These are phyloP conservation scores for Sitobion miscanthi DNA, from an alignment of 1,140 invertebrate genomes.

Conservation along the genomic window DNA sequence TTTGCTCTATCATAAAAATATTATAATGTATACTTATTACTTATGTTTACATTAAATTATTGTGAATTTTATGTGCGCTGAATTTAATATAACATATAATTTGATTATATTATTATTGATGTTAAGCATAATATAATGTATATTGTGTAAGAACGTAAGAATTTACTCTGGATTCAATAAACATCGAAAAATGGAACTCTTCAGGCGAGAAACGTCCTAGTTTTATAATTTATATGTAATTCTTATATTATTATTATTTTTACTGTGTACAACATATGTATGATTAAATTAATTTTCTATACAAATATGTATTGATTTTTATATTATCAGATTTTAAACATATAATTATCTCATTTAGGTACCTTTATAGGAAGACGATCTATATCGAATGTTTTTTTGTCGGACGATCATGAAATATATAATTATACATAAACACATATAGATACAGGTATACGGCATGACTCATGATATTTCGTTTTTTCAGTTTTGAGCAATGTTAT, in stretches of 20 bases:
- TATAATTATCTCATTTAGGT: background rate
- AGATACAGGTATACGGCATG: too few relatives aligned
- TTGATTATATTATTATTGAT: background rate
- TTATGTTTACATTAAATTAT: background rate
- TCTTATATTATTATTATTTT: slow-evolving; percentile 4
- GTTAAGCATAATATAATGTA: background rate
- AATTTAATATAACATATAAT: background rate
- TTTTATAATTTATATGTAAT: background rate
- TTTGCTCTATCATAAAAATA: background rate
- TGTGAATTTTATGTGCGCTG: background rate
- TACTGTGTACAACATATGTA: background rate
- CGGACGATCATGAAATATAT: background rate
- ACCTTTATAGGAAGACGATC: background rate
- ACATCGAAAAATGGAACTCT: background rate
- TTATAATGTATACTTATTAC: background rate
- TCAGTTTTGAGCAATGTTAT: background rate
- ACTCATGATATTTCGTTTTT: too few relatives aligned
- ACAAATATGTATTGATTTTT: background rate
- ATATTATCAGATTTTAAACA: background rate
- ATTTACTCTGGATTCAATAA: background rate
- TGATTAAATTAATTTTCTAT: slow-evolving; percentile 30
- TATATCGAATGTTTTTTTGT: background rate
- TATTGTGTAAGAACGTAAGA: background rate
- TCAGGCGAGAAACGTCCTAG: background rate
- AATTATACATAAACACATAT: too few relatives aligned